Evolutionary conservation across 2,797 vertebrate species (phyloP), one percentile per base, ranked within the genome.

Genomic region (Balearica regulorum): DNA sequence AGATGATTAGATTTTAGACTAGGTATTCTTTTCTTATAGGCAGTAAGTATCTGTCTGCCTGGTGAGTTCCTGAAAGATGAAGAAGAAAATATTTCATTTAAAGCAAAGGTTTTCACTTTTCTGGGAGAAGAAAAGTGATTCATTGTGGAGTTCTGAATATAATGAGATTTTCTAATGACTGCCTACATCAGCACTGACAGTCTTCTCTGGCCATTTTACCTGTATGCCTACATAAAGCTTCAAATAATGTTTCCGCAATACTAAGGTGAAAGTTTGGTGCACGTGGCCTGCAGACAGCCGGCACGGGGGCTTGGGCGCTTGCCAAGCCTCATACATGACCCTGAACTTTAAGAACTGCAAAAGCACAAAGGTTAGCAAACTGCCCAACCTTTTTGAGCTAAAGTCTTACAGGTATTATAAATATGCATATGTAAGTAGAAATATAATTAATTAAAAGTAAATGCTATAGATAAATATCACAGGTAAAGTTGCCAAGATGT

Each of bases 131-230:
- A 80, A 65, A 93, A 21, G 89, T 94, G 88, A 93, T 89, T 89
- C 94, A 93, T 85, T 92, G 90, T 87, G 77, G 88, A 73, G 41
- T 91, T 71, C 87, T 79, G 88, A 68, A 73, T 82, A 93, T 91
- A 97, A 96, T 94, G 93, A 95, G 93, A 92, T 93, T 93, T 94
- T 95, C 58, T 95, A 93, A 96, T 83, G 91, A 91, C 72, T 92
- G 72, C 69, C 89, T 94, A 58, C 85, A 82, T 94, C 80, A 83
- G 87, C 89, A 41, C 64, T 75, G 71, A 37, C 92, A 96, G 4
- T 68, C 68, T 73, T 64, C 80, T 87, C 77, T 81, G 86, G 33
- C 72, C 39, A 22, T 68, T 91, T 79, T 53, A 69, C 86, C 91
- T 80, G 44, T 44, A 29, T 78, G 80, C 80, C 79, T 86, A 28